Evolutionary conservation across 2,113 vertebrate genomes (phyloP).

Genomic region (Xiphophorus hellerii): DNA sequence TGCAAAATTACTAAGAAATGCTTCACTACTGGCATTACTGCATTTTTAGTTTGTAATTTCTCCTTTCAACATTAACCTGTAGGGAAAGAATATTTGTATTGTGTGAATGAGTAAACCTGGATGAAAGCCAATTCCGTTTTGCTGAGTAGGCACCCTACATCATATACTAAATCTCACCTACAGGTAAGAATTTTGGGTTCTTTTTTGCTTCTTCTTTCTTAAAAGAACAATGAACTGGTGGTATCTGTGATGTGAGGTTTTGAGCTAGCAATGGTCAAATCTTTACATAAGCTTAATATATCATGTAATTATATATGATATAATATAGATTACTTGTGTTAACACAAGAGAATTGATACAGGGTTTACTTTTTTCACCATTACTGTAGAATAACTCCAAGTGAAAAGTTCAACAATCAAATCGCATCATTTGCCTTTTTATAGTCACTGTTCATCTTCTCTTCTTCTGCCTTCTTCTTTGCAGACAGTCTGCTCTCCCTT

Average conservation of each 20-base stretch:
- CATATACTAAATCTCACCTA: no score
- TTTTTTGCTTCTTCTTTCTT: no score
- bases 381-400: background rate
- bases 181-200: no score
- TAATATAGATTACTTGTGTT: background rate
- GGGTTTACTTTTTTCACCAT: background rate
- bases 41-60: background rate
- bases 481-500: slow-evolving; percentile 85
- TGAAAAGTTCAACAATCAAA: background rate
- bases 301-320: background rate
- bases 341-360: background rate
- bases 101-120: background rate
- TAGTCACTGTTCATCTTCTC: slow-evolving; percentile 84
- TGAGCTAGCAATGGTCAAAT: no score
- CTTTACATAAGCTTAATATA: background rate
- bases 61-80: background rate
- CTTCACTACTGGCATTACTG: no score
- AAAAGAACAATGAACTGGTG: no score
- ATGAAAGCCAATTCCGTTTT: no score
- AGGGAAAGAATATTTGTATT: background rate
- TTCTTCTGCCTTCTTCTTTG: slow-evolving; percentile 82
- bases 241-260: no score
- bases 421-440: slow-evolving; percentile 80
- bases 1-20: no score
- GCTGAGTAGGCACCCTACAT: no score